Evolutionary conservation across 92 coral and sea anemone species (phyloP), one percentile per base, ranked within the genome.

Genomic region (Nematostella vectensis): DNA sequence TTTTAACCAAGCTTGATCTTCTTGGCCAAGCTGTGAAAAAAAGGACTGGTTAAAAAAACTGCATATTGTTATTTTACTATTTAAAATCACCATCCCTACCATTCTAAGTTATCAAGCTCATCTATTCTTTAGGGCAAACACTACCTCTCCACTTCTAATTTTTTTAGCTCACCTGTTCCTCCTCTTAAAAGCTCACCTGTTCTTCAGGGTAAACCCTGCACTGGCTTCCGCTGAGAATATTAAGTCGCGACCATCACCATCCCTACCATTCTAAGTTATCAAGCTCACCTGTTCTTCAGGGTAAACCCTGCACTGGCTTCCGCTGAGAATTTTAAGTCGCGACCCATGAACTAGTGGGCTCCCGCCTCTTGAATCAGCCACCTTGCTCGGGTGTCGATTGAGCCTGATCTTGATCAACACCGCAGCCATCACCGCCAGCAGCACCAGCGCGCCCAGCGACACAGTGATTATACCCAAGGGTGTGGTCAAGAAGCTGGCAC

Each of bases 321-420:
- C 59, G 47, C 40, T 4, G 47, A 49, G n/a, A 47, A 11, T 55
- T 21, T 48, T 48, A 27, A 49, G 68, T 2, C 48, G 59, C 29
- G 58, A 48, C 29, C 65, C 62, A 29, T 47, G 65, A 22, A 48
- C 49, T 47, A 63, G 23, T 31, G 62, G 71, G 23, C 51, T 45
- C 4, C 51, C 51, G 4, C 51, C 17, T 22, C 4, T 22, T 19
- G 4, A 11, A 10, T 11, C 4, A 10, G 4, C 18, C 4, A 45
- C 23, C 51, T 17, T 17, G 4, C 18, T 45, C 4, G 11, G 51
- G 15, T 6, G 40, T 45, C 23, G 9, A 4, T 19, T 45, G 17
- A 45, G 18, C 23, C 51, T 45, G 23, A 45, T 57, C 39, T 39
- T 58, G 37, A 47, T 28, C 12, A 58, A 53, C 13, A 65, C 9